phyloP scores from a whole-genome alignment of 2,888 invertebrate genomes.

The Salpingus planirostris region DNA sequence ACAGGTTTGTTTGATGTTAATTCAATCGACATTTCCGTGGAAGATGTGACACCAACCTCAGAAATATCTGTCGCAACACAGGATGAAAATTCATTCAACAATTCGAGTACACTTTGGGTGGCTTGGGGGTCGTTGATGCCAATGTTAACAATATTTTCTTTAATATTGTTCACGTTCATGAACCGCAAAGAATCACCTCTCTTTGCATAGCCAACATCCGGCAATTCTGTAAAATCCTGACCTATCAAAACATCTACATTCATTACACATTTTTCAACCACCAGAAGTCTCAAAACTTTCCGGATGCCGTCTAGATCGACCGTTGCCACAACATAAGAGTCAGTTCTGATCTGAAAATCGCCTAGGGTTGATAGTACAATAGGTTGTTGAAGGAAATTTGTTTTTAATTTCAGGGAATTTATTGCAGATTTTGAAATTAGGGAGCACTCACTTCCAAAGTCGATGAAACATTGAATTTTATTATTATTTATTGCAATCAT shows the following conservation, averaged over 20 bases:
- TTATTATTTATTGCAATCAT: background rate
- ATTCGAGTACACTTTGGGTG: background rate
- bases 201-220: background rate
- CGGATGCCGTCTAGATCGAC: background rate
- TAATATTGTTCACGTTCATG: background rate
- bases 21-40: background rate
- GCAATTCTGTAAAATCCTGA: slow-evolving; percentile 3
- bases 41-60: background rate
- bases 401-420: background rate
- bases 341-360: background rate
- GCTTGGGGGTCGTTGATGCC: background rate
- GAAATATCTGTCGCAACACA: background rate
- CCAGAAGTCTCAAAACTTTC: background rate
- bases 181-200: background rate
- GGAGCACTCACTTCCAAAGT: background rate
- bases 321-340: background rate
- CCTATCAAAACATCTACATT: slow-evolving; percentile 1
- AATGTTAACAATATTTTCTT: background rate
- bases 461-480: background rate
- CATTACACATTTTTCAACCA: slow-evolving; percentile 1
- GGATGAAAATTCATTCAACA: background rate
- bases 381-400: background rate
- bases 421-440: background rate
- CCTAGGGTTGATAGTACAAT: background rate
- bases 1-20: background rate